Evolutionary conservation across 2,113 vertebrate genomes (phyloP), one percentile per base, ranked within the genome.

Genomic region (Dasyurus viverrinus): DNA sequence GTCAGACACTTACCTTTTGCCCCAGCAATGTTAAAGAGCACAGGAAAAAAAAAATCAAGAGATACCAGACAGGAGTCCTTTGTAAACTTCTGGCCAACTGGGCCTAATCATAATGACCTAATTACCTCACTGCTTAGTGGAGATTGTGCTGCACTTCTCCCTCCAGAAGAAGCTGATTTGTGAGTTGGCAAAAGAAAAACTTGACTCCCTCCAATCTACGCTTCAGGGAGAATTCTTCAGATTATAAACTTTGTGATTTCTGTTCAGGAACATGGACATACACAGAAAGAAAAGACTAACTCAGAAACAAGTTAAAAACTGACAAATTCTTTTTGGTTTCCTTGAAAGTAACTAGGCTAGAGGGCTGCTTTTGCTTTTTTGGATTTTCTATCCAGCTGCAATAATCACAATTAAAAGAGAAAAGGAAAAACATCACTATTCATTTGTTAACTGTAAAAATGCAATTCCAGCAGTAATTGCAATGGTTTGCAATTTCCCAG

Each of bases 401-500:
- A 89, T 95, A 98, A 96, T 97, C 96, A 53, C 95, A 98, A 95
- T 97, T 94, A 95, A 97, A 84, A 98, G 95, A 91, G 90, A 90
- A 97, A 97, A 98, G 95, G 93, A 92, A 95, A 98, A 98, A 95
- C 53, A 97, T 68, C 68, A 84, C 68, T 84, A 84, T 84, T 97
- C 47, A 1, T 97, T 98, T 96, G 95, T 97, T 98, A 98, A 97
- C 95, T 95, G 92, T 97, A 97, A 98, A 98, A 98, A 42, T 84
- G 68, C 68, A 84, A 84, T 84, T 84, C 68, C n/a, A 97, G 96
- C 95, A 95, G 92, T 91, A 97, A 95, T 98, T 97, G 89, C 93
- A 96, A 94, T 97, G 94, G 93, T 98, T 97, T 97, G 96, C 97
- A 97, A 92, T 98, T 98, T 98, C 98, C 92, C 89, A 96, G 97